Evolutionary conservation across 2,888 invertebrate genomes (phyloP).

Genomic region (Eupithecia vulgata): DNA sequence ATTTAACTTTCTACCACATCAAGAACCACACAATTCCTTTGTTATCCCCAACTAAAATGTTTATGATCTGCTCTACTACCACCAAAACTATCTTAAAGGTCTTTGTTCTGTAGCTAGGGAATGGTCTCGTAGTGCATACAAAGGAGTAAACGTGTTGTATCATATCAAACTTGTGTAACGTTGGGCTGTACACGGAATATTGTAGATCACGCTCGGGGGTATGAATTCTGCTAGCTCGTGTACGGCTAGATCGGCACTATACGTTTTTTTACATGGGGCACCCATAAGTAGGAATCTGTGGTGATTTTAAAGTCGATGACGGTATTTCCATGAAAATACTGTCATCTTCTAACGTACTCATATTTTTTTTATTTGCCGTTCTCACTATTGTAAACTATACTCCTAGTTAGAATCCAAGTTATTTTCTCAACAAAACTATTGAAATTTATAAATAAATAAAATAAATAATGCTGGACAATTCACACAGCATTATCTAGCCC

Average conservation of each 20-base stretch:
- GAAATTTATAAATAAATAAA: too few relatives aligned
- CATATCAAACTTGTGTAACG: conserved; percentile 27
- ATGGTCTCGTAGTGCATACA: conserved; percentile 51
- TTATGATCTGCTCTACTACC: not conserved
- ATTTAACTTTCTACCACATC: not conserved
- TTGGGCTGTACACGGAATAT: conserved; percentile 56
- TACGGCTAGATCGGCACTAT: conserved; percentile 51
- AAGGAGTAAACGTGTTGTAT: conserved; percentile 59
- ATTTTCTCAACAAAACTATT: too few relatives aligned
- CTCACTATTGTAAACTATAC: not conserved
- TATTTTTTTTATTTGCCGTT: too few relatives aligned
- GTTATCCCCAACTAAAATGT: not conserved
- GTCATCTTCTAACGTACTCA: not conserved
- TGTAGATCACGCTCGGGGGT: conserved; percentile 56
- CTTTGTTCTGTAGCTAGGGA: conserved; percentile 34
- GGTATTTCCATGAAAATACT: not conserved
- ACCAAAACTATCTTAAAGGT: conserved; percentile 3
- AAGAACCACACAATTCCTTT: conserved; percentile 3
- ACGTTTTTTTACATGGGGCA: not conserved
- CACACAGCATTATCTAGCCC: too few relatives aligned
- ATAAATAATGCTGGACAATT: too few relatives aligned
- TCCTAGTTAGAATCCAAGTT: too few relatives aligned
- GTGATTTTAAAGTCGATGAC: not conserved
- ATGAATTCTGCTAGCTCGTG: conserved; percentile 57
- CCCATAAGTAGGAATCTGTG: not conserved